A percentile compares a stretch with the other conserved stretches of the same genome.
Evolutionary conservation across 2,113 vertebrate species (phyloP).

Genomic region (Speoplatyrhinus poulsoni): DNA sequence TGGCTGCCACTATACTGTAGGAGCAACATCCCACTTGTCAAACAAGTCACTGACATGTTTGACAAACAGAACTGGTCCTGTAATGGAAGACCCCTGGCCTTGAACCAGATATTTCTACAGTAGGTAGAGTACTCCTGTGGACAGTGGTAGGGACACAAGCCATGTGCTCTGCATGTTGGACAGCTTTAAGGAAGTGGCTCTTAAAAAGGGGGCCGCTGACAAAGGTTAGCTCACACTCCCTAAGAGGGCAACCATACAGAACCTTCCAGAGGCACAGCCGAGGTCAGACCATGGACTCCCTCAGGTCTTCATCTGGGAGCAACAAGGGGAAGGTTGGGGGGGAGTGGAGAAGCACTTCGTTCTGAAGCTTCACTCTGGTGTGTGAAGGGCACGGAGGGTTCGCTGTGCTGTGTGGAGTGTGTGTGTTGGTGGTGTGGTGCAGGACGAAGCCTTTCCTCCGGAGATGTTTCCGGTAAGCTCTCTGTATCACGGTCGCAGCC

Average conservation of each 20-base stretch:
- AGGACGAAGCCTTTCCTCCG: conserved; percentile 79
- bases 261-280: neutral
- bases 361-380: conserved; percentile 52
- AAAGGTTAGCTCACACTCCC: neutral
- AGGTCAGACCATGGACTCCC: conserved; percentile 82
- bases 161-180: neutral
- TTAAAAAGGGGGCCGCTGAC: neutral
- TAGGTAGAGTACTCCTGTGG: too few species aligned
- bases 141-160: neutral
- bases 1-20: too few species aligned
- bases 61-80: too few species aligned
- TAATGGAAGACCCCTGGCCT: too few species aligned
- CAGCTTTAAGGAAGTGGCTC: neutral
- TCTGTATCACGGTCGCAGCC: conserved; percentile 87
- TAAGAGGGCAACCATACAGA: neutral
- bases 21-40: too few species aligned
- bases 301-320: conserved; percentile 55
- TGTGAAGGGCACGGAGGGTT: too few species aligned
- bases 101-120: too few species aligned
- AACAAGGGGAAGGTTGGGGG: conserved; percentile 42
- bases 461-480: conserved; percentile 85
- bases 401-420: too few species aligned
- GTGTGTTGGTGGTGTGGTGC: conserved; percentile 35
- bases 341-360: conserved; percentile 61
- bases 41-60: too few species aligned